Evolutionary conservation across 2,113 vertebrate genomes (phyloP), one percentile per base, ranked within the genome.

Genomic region (Corvus cornix): DNA sequence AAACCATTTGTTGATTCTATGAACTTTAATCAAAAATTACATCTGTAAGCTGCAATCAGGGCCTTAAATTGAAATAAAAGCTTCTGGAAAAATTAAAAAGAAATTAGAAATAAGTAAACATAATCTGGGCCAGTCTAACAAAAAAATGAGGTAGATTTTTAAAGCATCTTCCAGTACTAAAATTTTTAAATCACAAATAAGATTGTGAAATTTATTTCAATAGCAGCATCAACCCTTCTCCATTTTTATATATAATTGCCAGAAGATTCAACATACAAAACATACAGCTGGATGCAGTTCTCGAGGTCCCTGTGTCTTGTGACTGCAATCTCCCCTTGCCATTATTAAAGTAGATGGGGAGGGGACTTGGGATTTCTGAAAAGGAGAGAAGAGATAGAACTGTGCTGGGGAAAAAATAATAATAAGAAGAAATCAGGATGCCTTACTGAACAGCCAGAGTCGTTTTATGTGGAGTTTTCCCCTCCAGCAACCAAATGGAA

Each of bases 401-500:
- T 77, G 51, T 93, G 48, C 44, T 94, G 86, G 90, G 90, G 84
- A 96, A 94, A 95, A 95, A 95, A 96, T 48, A 97, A 97, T 97
- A 97, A 97, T 95, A 97, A 97, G 64, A 96, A 98, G 96, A 98
- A 98, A 98, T 96, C 92, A 95, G 83, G 93, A 97, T 97, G 96
- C 96, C 96, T 97, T 97, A 87, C 86, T 78, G 96, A 98, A 95
- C 96, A 96, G 90, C 56, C 91, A 97, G 92, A 97, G 80, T 97
- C 7, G 20, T 98, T 98, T 97, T 91, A 96, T 97, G 97, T 95
- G 92, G 97, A 96, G 84, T 95, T 97, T 97, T 97, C 91, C 87
- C 97, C 97, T 98, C 95, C 89, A 98, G 98, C 98, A 97, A 98
- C 96, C 96, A 96, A 97, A 97, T 92, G 94, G 97, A 97, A 96